phyloP scores from a whole-genome alignment of 2,113 vertebrate species.

The Hystrix cristata region DNA sequence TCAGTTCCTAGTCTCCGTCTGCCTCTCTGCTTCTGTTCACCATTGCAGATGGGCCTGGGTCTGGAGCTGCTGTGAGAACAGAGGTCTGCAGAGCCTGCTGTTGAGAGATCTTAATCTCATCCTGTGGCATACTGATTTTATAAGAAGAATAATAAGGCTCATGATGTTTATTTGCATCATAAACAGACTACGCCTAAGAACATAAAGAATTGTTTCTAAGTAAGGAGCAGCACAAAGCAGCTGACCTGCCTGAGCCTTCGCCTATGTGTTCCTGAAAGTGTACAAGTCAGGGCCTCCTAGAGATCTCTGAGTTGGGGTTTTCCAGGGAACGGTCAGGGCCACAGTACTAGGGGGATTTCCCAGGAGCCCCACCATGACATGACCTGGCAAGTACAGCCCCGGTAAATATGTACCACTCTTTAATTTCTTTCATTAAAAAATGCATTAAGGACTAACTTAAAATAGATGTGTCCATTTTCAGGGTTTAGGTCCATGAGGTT shows the following conservation, averaged over 20 bases:
- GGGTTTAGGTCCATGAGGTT: not conserved
- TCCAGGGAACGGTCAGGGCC: not conserved
- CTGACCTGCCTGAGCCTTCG: not conserved
- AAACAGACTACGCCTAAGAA: conserved; percentile 58
- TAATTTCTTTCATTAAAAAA: not conserved
- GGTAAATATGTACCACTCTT: not conserved
- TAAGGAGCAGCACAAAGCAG: not conserved
- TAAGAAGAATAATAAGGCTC: conserved; percentile 45
- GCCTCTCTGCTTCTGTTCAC: conserved; percentile 12
- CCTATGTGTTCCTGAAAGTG: not conserved
- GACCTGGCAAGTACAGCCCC: not conserved
- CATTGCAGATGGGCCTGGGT: not conserved
- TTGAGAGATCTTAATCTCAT: conserved; percentile 49
- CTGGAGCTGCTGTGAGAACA: conserved; percentile 4
- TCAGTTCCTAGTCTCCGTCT: not conserved
- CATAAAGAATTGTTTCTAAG: conserved; percentile 38
- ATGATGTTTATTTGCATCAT: conserved; percentile 57
- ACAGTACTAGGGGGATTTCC: not conserved
- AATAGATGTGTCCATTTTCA: not conserved
- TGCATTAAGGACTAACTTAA: not conserved
- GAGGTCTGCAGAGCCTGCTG: not conserved
- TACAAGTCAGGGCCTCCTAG: not conserved
- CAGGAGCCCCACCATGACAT: not conserved
- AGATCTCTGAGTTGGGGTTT: not conserved
- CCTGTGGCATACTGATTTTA: conserved; percentile 28